Evolutionary conservation across 2,797 vertebrate genomes (phyloP).

Genomic region (Enteromius radiatus): DNA sequence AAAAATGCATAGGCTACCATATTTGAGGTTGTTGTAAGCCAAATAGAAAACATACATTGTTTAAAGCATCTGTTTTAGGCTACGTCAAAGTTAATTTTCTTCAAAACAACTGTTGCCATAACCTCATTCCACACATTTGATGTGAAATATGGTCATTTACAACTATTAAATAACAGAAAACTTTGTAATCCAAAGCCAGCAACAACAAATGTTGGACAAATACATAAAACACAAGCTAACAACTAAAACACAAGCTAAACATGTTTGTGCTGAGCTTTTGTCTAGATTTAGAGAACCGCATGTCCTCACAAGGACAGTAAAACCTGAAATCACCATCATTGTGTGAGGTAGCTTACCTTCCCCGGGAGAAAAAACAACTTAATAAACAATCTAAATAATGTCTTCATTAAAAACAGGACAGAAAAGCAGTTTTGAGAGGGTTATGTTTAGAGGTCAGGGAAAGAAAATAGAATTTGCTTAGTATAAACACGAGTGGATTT

Average conservation of each 20-base stretch:
- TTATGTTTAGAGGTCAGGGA: not conserved
- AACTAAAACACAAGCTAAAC: not conserved
- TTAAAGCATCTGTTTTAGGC: not conserved
- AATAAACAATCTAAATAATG: not conserved
- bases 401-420: not conserved
- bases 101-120: not conserved
- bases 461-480: not conserved
- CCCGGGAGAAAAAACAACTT: not conserved
- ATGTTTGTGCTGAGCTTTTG: conserved; percentile 8
- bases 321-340: not conserved
- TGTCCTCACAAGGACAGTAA: not conserved
- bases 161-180: not conserved
- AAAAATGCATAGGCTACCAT: not conserved
- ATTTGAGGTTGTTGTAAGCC: not conserved
- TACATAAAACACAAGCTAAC: conserved; percentile 2
- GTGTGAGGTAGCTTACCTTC: not conserved
- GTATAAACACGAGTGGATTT: not conserved
- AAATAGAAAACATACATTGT: not conserved
- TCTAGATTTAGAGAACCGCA: not conserved
- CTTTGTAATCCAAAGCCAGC: not conserved
- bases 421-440: not conserved
- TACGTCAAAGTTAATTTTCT: not conserved
- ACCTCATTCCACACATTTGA: not conserved
- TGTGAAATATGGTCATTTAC: not conserved
- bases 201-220: not conserved